A percentile compares a stretch with the other conserved stretches of the same genome.
These are phyloP conservation scores for Cebuella pygmaea DNA, from an alignment of 2,797 vertebrate genomes.

Conservation along the genomic window DNA sequence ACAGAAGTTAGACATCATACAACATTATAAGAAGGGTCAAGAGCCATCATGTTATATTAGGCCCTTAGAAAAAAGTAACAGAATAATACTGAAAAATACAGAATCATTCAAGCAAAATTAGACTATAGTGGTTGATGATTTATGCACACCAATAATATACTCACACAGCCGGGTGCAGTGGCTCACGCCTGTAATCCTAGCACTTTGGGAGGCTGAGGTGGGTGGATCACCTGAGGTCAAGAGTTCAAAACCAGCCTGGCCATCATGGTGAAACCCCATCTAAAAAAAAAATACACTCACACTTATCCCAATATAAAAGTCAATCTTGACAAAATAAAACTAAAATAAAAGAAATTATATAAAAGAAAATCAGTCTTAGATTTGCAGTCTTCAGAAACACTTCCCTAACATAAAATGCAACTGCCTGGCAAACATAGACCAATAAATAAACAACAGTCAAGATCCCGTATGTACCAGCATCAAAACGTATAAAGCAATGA, in stretches of 20 bases:
- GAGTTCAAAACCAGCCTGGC: too few species aligned
- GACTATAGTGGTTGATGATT: not conserved
- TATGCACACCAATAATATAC: not conserved
- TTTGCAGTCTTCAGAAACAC: not conserved
- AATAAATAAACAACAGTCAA: not conserved
- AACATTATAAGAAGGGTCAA: not conserved
- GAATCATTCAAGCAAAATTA: constrained; percentile 7
- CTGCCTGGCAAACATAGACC: not conserved
- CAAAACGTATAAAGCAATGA: not conserved
- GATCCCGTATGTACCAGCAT: not conserved
- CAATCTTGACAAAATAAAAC: not conserved
- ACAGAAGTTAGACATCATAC: not conserved
- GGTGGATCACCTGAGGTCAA: too few species aligned
- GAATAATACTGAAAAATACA: not conserved
- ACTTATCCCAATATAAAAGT: not conserved
- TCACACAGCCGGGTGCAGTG: not conserved
- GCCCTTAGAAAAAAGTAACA: not conserved
- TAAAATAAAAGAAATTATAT: not conserved
- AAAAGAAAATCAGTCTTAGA: not conserved
- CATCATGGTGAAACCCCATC: too few species aligned
- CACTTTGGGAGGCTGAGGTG: too few species aligned
- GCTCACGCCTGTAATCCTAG: too few species aligned
- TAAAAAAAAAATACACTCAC: not conserved
- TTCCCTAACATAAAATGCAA: not conserved
- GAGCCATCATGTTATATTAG: not conserved